Conservation (phyloP, 2,888 invertebrate genomes). For the Microctonus hyperodae region DNA sequence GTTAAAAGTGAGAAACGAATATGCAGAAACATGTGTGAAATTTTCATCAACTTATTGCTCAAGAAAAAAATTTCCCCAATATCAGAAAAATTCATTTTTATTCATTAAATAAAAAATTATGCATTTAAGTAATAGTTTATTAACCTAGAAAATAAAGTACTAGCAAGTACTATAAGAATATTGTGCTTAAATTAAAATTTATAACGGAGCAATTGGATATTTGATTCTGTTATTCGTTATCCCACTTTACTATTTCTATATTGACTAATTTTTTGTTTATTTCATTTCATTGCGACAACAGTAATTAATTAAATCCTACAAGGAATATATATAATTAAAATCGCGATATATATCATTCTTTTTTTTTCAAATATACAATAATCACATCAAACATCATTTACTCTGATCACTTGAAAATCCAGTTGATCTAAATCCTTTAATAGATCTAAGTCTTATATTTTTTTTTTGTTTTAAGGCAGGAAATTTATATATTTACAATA, state of each 20-base stretch:
- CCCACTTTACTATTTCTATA: constrained; percentile 45
- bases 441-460: constrained; percentile 58
- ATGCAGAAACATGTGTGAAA: constrained; percentile 2
- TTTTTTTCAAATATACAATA: constrained; percentile 31
- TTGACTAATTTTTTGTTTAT: constrained; percentile 47
- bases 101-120: too few relatives aligned
- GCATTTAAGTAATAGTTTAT: too few relatives aligned
- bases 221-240: constrained; percentile 16
- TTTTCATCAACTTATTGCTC: background rate
- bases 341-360: constrained; percentile 44
- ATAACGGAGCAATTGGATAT: constrained; percentile 27
- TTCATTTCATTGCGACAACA: background rate
- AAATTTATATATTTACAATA: constrained; percentile 57
- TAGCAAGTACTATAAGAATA: constrained; percentile 21
- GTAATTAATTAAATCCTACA: background rate
- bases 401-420: background rate
- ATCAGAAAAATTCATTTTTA: too few relatives aligned
- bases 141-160: too few relatives aligned
- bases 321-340: constrained; percentile 46
- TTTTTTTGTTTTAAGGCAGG: constrained; percentile 57
- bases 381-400: constrained; percentile 24
- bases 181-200: too few relatives aligned
- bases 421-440: constrained; percentile 20
- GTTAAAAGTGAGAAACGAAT: constrained; percentile 12
- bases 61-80: background rate